These are phyloP conservation scores for Silurus asotus DNA, from an alignment of 2,113 vertebrate species.

Conservation along the genomic window DNA sequence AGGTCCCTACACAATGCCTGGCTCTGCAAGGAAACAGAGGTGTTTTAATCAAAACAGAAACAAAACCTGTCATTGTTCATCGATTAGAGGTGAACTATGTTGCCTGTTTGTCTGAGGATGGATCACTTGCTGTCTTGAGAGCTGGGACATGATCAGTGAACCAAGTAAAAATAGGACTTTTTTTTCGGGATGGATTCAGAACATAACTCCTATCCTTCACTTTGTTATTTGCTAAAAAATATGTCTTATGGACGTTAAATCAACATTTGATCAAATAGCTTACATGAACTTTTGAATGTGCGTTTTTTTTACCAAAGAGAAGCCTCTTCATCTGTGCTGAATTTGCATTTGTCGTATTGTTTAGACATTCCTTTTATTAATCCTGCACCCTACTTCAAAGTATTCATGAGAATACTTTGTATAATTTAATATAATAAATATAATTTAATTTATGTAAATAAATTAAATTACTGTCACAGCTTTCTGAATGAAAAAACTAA, in stretches of 20 bases:
- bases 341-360: not conserved
- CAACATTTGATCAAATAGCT: not conserved
- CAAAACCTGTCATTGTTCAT: slow-evolving; percentile 9
- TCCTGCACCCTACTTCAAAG: not conserved
- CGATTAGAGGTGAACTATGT: not conserved
- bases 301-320: not conserved
- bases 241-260: no score
- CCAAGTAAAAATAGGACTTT: not conserved
- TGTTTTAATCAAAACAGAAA: not conserved
- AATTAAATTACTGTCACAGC: not conserved
- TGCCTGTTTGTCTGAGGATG: not conserved
- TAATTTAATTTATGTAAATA: no score
- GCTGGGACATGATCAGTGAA: not conserved
- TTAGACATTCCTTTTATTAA: not conserved
- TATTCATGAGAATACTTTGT: no score
- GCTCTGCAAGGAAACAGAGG: not conserved
- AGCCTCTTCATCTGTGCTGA: not conserved
- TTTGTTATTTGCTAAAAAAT: not conserved
- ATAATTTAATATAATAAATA: no score
- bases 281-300: not conserved
- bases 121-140: not conserved
- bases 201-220: not conserved
- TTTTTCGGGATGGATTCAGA: not conserved
- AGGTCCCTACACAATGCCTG: not conserved
- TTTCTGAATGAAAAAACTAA: not conserved